These are phyloP conservation scores for Cololabis saira DNA, from an alignment of 2,113 vertebrate genomes.

Conservation along the genomic window DNA sequence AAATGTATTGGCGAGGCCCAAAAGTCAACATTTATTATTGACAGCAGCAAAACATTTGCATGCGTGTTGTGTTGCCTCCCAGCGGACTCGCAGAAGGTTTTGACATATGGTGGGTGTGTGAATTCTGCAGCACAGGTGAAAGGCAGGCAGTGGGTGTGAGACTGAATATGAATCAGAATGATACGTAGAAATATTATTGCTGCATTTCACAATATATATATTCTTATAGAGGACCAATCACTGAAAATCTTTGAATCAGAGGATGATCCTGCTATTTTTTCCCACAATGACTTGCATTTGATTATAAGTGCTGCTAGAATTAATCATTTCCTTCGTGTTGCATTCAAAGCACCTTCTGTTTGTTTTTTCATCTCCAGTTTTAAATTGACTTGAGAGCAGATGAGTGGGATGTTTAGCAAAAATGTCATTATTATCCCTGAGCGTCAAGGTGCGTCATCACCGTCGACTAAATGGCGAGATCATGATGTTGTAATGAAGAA, in stretches of 20 bases:
- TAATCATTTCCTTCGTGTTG: neutral
- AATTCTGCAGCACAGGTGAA: conserved; percentile 28
- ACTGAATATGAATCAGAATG: conserved; percentile 10
- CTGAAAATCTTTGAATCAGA: conserved; percentile 1
- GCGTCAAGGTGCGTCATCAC: conserved; percentile 17
- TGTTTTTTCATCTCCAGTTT: conserved; percentile 1
- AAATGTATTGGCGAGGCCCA: conserved; percentile 31
- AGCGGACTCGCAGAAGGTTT: conserved; percentile 15
- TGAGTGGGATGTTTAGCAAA: conserved; percentile 19
- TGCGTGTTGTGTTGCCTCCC: conserved; percentile 7
- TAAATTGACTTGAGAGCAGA: conserved; percentile 30
- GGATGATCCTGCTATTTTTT: neutral
- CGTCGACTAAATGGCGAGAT: conserved; percentile 51
- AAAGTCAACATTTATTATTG: conserved; percentile 55
- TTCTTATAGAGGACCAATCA: no score
- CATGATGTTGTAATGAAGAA: conserved; percentile 65
- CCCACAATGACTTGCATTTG: conserved; percentile 7
- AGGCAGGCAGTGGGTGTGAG: conserved; percentile 14
- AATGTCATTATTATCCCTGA: conserved; percentile 27
- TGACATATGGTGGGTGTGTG: conserved; percentile 13
- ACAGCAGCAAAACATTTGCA: conserved; percentile 50
- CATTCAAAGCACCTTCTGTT: neutral
- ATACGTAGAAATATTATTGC: no score
- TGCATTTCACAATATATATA: no score
- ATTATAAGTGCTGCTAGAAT: neutral